Base-by-base conservation (phyloP, 2,888 invertebrate genomes). In the Blastobasis lacticolella region DNA sequence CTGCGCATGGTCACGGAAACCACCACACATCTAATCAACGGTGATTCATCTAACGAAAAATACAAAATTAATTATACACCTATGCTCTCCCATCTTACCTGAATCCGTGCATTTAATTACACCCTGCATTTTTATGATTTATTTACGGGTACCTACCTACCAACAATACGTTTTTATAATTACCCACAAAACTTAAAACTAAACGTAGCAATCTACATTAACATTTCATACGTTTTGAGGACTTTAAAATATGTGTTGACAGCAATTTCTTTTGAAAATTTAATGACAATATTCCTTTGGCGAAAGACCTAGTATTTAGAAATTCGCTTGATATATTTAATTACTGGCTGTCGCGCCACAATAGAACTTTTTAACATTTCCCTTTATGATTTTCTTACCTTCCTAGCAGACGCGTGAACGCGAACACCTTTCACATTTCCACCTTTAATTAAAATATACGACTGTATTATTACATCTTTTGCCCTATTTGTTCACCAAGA, bases 51-150 rank as follows among this genome's bases (percentile, higher is more conserved):
- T 84, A 78, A 81, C 71, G 73, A 81, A 23, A 23, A 82, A 85
- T 66, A 73, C 67, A 69, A 78, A 84, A 83, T 82, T 88, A 88
- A 88, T 88, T 85, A 87, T 81, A 87, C 64, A 76, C 74, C 10
- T 72, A 61, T 74, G 72, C 71, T 76, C 74, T 73, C 69, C 76
- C 80, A 82, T 75, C 75, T 81, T 80, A 78, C 77, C 79, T 73
- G 75, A 76, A 78, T 78, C 78, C 75, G 70, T 78, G 71, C 67
- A 81, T 86, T 87, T 88, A 87, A 88, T 88, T 87, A 87, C 73
- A 75, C 64, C 68, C 66, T 75, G 67, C 65, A 63, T 72, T 67
- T 23, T 63, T 63, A 71, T 82, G 82, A 88, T 86, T 86, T 83
- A 86, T 85, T 61, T 67, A 23, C 23, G 23, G 23, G 23, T 23